Conservation (phyloP, 2,888 invertebrate genomes). For the Andrena trimmerana region DNA sequence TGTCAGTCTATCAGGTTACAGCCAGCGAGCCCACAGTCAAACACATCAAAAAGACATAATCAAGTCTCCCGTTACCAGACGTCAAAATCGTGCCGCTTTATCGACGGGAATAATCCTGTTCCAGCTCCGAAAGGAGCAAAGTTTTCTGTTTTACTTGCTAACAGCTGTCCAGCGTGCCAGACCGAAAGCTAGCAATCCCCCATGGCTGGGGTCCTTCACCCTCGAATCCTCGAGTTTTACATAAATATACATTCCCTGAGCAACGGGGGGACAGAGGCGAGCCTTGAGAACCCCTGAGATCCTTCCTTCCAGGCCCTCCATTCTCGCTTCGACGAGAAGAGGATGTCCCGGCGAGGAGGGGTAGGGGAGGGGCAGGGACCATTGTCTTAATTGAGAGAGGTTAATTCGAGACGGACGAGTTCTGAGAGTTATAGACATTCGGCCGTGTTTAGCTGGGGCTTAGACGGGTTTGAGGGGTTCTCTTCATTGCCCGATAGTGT, state of each 20-base stretch:
- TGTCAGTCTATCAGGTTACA: not conserved
- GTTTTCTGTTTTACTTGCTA: conserved; percentile 41
- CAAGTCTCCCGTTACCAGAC: not conserved
- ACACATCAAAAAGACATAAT: not conserved
- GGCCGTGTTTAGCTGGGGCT: conserved; percentile 67
- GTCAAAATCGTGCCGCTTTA: not conserved
- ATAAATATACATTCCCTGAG: conserved; percentile 48
- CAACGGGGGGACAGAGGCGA: not conserved
- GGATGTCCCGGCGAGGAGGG: conserved; percentile 51
- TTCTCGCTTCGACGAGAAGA: conserved; percentile 68
- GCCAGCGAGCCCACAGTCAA: too few relatives aligned
- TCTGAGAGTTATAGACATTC: conserved; percentile 70
- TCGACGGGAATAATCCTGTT: not conserved
- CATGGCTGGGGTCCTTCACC: conserved; percentile 11
- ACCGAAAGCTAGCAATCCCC: conserved; percentile 38
- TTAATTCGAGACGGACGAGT: conserved; percentile 74
- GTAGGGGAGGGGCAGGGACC: conserved; percentile 55
- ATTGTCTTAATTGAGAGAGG: conserved; percentile 76
- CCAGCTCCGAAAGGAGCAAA: not conserved
- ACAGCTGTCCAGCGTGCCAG: conserved; percentile 34
- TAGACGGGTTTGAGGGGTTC: conserved; percentile 66
- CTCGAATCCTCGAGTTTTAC: conserved; percentile 36
- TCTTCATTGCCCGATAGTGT: conserved; percentile 62
- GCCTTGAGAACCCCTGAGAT: conserved; percentile 51
- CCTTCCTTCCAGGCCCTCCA: conserved; percentile 57